Evolutionary conservation across 1,140 invertebrate species (phyloP).

Genomic region (Euborellia annulipes): DNA sequence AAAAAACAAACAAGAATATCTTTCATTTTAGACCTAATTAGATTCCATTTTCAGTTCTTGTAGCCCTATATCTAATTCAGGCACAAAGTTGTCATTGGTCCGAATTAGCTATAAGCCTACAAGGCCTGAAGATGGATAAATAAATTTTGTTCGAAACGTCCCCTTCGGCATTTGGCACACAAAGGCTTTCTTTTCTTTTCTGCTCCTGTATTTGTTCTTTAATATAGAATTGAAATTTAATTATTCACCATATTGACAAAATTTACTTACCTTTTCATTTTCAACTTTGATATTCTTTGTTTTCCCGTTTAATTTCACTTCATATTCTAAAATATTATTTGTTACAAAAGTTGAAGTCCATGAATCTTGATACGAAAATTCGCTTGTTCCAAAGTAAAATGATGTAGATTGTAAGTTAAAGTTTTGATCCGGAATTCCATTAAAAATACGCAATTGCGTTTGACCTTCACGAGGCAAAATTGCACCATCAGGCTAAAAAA

Average conservation of each 20-base stretch:
- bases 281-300: conserved; percentile 9
- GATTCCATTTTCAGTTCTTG: too few relatives aligned
- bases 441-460: conserved; percentile 54
- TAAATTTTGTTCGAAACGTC: too few relatives aligned
- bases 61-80: too few relatives aligned
- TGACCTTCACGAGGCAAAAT: conserved; percentile 36
- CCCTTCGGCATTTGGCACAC: too few relatives aligned
- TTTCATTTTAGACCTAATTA: too few relatives aligned
- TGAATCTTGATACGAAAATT: neutral
- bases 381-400: neutral
- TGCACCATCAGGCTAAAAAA: conserved; percentile 27
- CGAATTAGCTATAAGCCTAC: too few relatives aligned
- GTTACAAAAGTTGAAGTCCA: conserved; percentile 12
- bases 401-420: conserved; percentile 21
- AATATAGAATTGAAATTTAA: neutral
- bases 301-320: conserved; percentile 15
- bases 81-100: too few relatives aligned
- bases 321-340: conserved; percentile 8
- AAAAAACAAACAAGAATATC: too few relatives aligned
- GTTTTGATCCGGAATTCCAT: conserved; percentile 28
- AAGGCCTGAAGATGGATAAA: too few relatives aligned
- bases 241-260: conserved; percentile 11
- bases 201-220: too few relatives aligned
- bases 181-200: too few relatives aligned
- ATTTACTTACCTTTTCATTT: conserved; percentile 1